A percentile compares a stretch with the other conserved stretches of the same genome.
These are phyloP conservation scores for Xenopus tropicalis DNA, from an alignment of 2,113 vertebrate species.

Conservation along the genomic window DNA sequence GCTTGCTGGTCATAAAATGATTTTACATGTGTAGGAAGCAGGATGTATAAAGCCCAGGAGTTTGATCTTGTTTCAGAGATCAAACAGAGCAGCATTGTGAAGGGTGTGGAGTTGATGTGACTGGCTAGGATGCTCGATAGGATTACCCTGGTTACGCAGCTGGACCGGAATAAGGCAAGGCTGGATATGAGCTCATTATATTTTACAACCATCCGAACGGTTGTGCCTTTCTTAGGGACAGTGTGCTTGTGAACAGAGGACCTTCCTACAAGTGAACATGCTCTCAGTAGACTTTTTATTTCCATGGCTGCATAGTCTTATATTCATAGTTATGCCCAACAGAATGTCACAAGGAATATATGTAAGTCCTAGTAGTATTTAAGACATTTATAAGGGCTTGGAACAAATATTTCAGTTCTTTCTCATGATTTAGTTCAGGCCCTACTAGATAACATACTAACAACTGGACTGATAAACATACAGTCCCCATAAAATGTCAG, in stretches of 20 bases:
- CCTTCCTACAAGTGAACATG: not conserved
- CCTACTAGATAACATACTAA: too few species aligned
- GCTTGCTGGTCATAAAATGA: slow-evolving; percentile 69
- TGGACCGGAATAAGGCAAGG: slow-evolving; percentile 77
- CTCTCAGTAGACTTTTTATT: not conserved
- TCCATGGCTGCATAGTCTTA: not conserved
- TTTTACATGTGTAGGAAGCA: slow-evolving; percentile 73
- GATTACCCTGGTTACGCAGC: slow-evolving; percentile 74
- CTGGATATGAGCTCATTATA: slow-evolving; percentile 76
- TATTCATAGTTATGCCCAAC: not conserved
- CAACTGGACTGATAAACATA: too few species aligned
- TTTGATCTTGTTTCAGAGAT: slow-evolving; percentile 75
- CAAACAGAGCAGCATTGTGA: slow-evolving; percentile 75
- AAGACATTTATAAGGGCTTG: not conserved
- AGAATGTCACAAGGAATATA: not conserved
- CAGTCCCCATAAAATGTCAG: too few species aligned
- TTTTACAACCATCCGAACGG: slow-evolving; percentile 72
- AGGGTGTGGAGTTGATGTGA: slow-evolving; percentile 73
- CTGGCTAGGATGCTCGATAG: slow-evolving; percentile 70
- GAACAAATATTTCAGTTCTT: not conserved
- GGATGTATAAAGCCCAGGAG: slow-evolving; percentile 75
- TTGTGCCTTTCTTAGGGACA: slow-evolving; percentile 56
- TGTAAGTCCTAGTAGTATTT: not conserved
- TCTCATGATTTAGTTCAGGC: not conserved
- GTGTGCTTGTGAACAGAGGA: slow-evolving; percentile 14